Evolutionary conservation across 2,888 invertebrate species (phyloP), one percentile per base, ranked within the genome.

Genomic region (Lypha dubia): DNA sequence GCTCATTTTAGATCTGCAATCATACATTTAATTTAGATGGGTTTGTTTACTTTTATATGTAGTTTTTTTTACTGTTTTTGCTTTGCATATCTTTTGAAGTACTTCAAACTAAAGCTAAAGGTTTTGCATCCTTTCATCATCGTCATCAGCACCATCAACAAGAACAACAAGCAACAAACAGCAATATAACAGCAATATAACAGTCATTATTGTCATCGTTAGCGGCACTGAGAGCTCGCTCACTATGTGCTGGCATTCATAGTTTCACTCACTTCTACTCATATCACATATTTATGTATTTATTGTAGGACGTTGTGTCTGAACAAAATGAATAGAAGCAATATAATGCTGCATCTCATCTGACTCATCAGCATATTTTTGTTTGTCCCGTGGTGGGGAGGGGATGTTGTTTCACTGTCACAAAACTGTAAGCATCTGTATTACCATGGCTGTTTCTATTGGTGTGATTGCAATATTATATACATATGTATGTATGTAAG

Each of bases 1-100:
- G 53, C 51, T 38, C 17, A 56, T 79, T 65, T 71, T 71, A 46
- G n/a, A 35, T 63, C 17, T 41, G n/a, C n/a, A 60, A 44, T 71
- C 71, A 74, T 74, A 65, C 53, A 75, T 84, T 84, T 76, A 80
- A 84, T 84, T 84, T 84, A 67, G 71, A 76, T 56, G 75, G 56
- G 44, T 80, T 84, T 83, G 75, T 76, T 84, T 67, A 56, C 65
- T 63, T 80, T 74, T 67, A 46, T 46, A 76, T 35, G 32, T 24
- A 62, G 56, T 49, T 68, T 56, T 60, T 73, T 67, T 22, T 41
- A 2, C 46, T 9, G 58, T 62, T 71, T 11, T 24, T 32, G 3
- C 32, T 28, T 24, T 22, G n/a, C 11, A 58, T 53, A 28, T 71
- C 22, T 44, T 56, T 53, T 71, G 15, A 41, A 63, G n/a, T 35